Base-by-base conservation (phyloP, 1,140 invertebrate species). In the Drosophila simulans region DNA sequence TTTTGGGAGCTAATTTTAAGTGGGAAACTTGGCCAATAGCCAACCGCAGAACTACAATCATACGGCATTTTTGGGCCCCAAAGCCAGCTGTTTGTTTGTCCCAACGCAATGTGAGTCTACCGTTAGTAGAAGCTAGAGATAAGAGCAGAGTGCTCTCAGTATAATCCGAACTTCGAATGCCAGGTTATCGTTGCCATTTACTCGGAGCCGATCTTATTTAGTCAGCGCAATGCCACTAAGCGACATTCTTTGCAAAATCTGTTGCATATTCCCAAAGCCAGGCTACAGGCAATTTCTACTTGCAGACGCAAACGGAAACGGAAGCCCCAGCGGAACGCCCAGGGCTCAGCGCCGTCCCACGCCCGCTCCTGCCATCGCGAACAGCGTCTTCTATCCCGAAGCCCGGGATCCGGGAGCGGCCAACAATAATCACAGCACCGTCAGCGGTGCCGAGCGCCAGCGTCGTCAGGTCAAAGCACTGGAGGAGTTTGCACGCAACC, bases 271-370 rank as follows among this genome's bases (percentile, higher is more conserved):
- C 51, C 52, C 56, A 22, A 52, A 10, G n/a, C 48, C 63, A 49
- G 58, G 71, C 22, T 86, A 82, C 63, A 69, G 56, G 46, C 15
- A 35, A 12, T 77, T 77, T 34, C 17, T 25, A 40, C n/a, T 81
- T 88, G 0, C 77, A 91, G 90, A 76, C 40, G 72, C 71, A 27
- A 60, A 69, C 52, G 72, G 64, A 8, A 89, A 84, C 53, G 20
- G 37, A 15, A 85, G 73, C 27, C 64, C 73, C 4, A 69, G 73
- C n/a, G 48, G 64, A n/a, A 84, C 64, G 27, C 72, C 66, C 4
- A 68, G 58, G 12, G 43, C 39, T 3, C 12, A 10, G 2, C 46
- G 57, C 10, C 79, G 63, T 7, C 57, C 15, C 39, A 62, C 51
- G 27, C 10, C 34, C 25, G 31, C 15, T 22, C 35, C 49, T n/a